Percentiles rank a stretch among this genome's conserved stretches.
These are phyloP conservation scores for Brassicogethes aeneus DNA, from an alignment of 2,888 invertebrate species.

Conservation along the genomic window DNA sequence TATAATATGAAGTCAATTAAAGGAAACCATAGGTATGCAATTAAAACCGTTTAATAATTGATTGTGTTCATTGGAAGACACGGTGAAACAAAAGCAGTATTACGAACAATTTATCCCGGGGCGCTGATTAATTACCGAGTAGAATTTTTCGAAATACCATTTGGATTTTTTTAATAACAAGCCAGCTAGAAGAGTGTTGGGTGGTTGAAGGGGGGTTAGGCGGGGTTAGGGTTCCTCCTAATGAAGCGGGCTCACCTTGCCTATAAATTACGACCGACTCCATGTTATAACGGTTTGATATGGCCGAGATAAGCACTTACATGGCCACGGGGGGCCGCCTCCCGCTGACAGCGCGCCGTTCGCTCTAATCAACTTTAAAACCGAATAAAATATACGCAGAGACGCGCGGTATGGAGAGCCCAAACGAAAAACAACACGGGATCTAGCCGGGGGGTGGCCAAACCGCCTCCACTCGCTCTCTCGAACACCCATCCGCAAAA, in stretches of 20 bases:
- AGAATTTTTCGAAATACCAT: neutral
- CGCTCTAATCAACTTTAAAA: conserved; percentile 43
- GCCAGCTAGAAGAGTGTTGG: neutral
- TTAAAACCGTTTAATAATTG: too few species aligned
- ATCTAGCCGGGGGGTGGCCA: conserved; percentile 17
- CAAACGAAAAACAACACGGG: conserved; percentile 21
- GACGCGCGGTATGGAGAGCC: conserved; percentile 22
- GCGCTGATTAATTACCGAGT: neutral
- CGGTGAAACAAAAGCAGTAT: neutral
- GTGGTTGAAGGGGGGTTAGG: conserved; percentile 4
- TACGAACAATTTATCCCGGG: neutral
- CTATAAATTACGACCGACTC: conserved; percentile 43
- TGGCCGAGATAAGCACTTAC: conserved; percentile 43
- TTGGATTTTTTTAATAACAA: neutral
- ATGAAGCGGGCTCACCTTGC: conserved; percentile 43
- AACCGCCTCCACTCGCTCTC: conserved; percentile 5
- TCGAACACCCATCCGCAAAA: too few species aligned
- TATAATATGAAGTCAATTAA: too few species aligned
- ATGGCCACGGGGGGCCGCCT: conserved; percentile 39
- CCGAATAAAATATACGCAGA: conserved; percentile 39
- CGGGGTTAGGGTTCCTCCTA: conserved; percentile 35
- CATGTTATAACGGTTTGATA: conserved; percentile 44
- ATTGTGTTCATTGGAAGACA: neutral
- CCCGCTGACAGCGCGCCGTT: conserved; percentile 37
- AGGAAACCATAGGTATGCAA: too few species aligned